Evolutionary conservation across 2,797 vertebrate species (phyloP).

Genomic region (Neosilurus hyrtlii): DNA sequence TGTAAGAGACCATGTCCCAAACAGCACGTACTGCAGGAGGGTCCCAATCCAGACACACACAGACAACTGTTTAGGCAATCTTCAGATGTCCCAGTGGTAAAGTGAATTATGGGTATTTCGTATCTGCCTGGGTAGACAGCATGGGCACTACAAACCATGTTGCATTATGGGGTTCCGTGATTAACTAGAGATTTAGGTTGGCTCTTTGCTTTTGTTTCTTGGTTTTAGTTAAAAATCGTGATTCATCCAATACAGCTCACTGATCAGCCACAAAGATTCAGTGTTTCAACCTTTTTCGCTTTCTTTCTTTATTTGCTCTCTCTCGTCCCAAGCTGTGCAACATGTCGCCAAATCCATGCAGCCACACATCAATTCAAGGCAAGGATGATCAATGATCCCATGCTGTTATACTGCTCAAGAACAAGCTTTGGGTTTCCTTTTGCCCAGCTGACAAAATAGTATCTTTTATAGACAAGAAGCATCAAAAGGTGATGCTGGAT

Average conservation of each 20-base stretch:
- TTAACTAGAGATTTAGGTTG: not conserved
- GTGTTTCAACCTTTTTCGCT: slow-evolving; percentile 60
- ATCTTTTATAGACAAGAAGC: slow-evolving; percentile 63
- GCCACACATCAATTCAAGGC: slow-evolving; percentile 62
- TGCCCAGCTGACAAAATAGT: slow-evolving; percentile 67
- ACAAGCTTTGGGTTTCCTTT: slow-evolving; percentile 51
- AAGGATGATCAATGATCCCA: slow-evolving; percentile 61
- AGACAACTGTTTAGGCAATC: not conserved
- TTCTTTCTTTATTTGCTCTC: slow-evolving; percentile 50
- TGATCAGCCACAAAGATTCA: slow-evolving; percentile 44
- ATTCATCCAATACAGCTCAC: slow-evolving; percentile 1
- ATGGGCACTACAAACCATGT: not conserved
- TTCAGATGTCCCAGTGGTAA: not conserved
- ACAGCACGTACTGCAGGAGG: not conserved
- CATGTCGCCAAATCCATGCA: slow-evolving; percentile 60
- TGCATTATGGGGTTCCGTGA: not conserved
- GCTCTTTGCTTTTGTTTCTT: slow-evolving; percentile 9
- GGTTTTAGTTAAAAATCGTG: not conserved
- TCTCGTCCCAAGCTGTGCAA: slow-evolving; percentile 47
- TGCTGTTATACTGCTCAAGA: slow-evolving; percentile 62
- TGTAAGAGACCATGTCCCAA: not conserved
- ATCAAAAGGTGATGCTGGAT: slow-evolving; percentile 55
- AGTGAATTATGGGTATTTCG: not conserved
- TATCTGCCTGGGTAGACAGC: not conserved
- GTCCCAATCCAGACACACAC: not conserved